These are phyloP conservation scores for Steinernema feltiae DNA, from an alignment of 1,140 invertebrate species.

Conservation along the genomic window DNA sequence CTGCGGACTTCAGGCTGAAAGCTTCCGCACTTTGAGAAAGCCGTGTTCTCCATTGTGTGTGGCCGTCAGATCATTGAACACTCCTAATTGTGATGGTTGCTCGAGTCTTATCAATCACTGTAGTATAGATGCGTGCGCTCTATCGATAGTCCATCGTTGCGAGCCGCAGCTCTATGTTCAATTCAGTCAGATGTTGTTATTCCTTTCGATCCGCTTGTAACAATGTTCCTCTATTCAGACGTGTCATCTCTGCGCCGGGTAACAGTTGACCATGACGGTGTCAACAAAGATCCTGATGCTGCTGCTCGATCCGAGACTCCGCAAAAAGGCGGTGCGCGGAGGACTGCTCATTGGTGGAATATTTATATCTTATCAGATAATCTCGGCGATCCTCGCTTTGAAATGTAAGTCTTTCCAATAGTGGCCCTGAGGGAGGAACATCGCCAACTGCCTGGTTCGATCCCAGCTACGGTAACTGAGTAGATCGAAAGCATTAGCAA, in stretches of 20 bases:
- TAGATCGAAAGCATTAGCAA: too few species aligned
- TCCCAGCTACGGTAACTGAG: too few species aligned
- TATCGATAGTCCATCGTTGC: not conserved
- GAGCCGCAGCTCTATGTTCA: not conserved
- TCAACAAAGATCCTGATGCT: conserved; percentile 8
- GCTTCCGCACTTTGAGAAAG: too few species aligned
- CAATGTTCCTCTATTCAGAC: not conserved
- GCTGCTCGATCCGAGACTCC: conserved; percentile 1
- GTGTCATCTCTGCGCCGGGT: not conserved
- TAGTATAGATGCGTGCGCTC: not conserved
- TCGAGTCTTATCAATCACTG: not conserved
- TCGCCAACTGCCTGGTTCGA: too few species aligned
- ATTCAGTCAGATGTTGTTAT: not conserved
- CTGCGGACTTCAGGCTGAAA: not conserved
- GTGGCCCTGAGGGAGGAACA: not conserved
- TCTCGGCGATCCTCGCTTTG: not conserved
- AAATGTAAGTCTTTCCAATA: not conserved
- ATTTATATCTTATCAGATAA: conserved; percentile 5
- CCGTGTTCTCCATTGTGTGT: not conserved
- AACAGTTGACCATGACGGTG: not conserved
- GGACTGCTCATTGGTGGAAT: not conserved
- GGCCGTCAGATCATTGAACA: not conserved
- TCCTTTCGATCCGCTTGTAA: not conserved
- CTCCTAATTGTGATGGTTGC: not conserved
- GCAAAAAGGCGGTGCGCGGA: not conserved